Base-by-base conservation (phyloP, 2,797 vertebrate species). In the Xyrichtys novacula region DNA sequence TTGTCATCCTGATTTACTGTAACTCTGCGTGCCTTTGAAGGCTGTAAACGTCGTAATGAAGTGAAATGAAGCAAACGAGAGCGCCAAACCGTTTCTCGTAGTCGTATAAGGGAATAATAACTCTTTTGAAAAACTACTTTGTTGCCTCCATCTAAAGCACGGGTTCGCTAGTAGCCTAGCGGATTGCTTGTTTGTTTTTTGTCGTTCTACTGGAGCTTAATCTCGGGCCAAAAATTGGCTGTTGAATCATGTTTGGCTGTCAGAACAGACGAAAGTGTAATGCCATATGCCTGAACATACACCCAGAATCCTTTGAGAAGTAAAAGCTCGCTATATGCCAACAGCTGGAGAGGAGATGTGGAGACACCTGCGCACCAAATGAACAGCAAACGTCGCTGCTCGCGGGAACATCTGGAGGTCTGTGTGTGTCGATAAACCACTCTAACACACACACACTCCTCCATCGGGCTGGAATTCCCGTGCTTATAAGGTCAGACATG, bases 321-420 rank as follows among this genome's bases (percentile, higher is more conserved):
- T 84, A 84, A 90, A 84, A 80, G 64, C 60, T 43, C 53, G 34
- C 53, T 71, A 56, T 71, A 84, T 86, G 84, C 90, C 91, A 92
- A 88, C 93, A 93, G 91, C 91, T 93, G 92, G 85, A 84, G 84
- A 80, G 88, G 85, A 90, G 90, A 89, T 93, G 91, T 92, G 89
- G 89, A 92, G 85, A 90, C 93, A 94, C 93, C 94, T 94, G 94
- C 76, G 4, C 75, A 55, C 90, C 94, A 94, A 93, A 93, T 92
- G 93, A 93, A 88, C 75, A 78, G 87, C 83, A 17, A 85, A 47
- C 75, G 64, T 70, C 68, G 68, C 80, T 60, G 89, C 84, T 89
- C 39, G 65, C 56, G 54, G 73, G 65, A 91, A 92, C 92, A 94
- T 94, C 94, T 94, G 93, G 92, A 86, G 83, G 74, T 74, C 73